phyloP scores from a whole-genome alignment of 2,888 invertebrate species.

The Herminia tarsipennalis region DNA sequence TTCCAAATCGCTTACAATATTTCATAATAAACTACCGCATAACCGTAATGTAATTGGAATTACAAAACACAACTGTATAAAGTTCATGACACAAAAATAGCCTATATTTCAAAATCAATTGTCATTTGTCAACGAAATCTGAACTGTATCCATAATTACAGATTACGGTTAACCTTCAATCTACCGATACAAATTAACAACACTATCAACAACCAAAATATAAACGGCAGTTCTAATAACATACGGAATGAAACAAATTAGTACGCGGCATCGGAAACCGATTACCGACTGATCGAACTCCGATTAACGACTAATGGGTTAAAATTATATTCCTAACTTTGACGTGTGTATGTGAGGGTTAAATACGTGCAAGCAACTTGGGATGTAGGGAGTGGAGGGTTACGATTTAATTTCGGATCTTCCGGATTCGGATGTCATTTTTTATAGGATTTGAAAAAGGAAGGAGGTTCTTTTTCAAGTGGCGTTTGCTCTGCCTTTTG shows the following conservation, averaged over 20 bases:
- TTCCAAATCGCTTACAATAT: too few species aligned
- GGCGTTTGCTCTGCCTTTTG: too few species aligned
- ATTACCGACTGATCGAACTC: constrained; percentile 44
- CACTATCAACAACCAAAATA: constrained; percentile 24
- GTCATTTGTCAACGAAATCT: not conserved
- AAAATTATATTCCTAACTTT: constrained; percentile 48
- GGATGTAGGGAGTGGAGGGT: not conserved
- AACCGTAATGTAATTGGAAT: too few species aligned
- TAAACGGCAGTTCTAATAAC: constrained; percentile 26
- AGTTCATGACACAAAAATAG: too few species aligned
- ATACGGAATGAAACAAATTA: constrained; percentile 53
- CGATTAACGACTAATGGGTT: constrained; percentile 51
- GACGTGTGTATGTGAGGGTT: constrained; percentile 12
- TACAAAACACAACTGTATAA: too few species aligned
- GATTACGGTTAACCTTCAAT: not conserved
- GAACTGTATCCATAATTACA: not conserved
- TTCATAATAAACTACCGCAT: too few species aligned
- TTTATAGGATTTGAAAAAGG: too few species aligned
- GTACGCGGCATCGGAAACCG: constrained; percentile 54
- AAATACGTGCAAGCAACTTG: constrained; percentile 6
- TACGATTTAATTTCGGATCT: not conserved
- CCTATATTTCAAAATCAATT: not conserved
- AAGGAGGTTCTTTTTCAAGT: too few species aligned
- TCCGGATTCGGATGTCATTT: too few species aligned
- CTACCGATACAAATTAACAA: constrained; percentile 12